Evolutionary conservation across 2,113 vertebrate species (phyloP).

Genomic region (Leucopternis melanops): DNA sequence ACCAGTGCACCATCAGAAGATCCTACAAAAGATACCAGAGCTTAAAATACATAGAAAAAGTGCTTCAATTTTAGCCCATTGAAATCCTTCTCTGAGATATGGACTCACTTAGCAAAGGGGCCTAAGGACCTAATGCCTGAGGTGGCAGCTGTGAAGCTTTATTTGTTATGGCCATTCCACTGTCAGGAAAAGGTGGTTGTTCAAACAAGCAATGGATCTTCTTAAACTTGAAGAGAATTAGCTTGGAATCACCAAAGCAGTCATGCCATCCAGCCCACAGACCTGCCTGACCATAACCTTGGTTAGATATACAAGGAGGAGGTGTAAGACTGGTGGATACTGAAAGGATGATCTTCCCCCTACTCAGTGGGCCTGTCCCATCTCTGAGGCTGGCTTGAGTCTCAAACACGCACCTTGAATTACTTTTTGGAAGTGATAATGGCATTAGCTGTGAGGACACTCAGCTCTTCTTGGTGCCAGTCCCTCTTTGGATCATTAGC

Average conservation of each 20-base stretch:
- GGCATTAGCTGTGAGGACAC: background rate
- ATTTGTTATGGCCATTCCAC: background rate
- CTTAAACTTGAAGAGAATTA: background rate
- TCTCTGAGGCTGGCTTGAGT: background rate
- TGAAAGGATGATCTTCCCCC: background rate
- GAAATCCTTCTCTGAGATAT: background rate
- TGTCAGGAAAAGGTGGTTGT: background rate
- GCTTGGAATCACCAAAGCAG: background rate
- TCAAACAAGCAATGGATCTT: background rate
- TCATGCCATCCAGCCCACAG: background rate
- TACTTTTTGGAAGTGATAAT: background rate
- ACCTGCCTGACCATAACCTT: background rate
- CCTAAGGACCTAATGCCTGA: background rate
- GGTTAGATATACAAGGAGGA: background rate
- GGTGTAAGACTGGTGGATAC: background rate
- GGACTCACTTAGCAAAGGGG: background rate
- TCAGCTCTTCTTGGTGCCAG: background rate
- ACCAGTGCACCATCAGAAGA: background rate
- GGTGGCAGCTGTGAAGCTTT: background rate
- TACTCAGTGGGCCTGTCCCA: background rate
- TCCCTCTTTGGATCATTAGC: conserved; percentile 8
- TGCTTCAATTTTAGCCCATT: background rate
- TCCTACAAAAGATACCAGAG: background rate
- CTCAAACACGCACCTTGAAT: background rate
- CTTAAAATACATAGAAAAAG: background rate